Conservation (phyloP, 2,797 vertebrate genomes). For the Myiothlypis coronata region DNA sequence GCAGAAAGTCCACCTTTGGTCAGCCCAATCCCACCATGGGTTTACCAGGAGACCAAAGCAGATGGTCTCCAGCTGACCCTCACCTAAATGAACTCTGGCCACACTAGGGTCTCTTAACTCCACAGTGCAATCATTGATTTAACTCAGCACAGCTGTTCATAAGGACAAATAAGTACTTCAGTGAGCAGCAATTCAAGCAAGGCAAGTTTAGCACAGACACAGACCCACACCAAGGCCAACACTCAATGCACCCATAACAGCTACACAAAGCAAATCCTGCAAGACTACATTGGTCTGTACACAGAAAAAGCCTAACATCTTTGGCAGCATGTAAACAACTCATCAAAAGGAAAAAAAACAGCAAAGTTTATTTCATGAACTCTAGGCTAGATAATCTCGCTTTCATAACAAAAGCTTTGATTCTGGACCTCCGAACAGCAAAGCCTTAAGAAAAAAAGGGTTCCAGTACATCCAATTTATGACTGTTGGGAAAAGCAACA, state of each 20-base stretch:
- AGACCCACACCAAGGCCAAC: background rate
- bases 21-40: background rate
- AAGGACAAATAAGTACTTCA: rapidly evolving
- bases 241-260: rapidly evolving
- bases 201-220: background rate
- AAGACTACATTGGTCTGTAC: rapidly evolving
- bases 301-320: background rate
- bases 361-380: background rate
- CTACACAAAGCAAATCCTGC: background rate
- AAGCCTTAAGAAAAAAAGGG: background rate
- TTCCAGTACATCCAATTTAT: background rate
- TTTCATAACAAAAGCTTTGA: background rate
- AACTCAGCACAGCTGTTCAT: background rate
- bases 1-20: background rate
- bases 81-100: background rate
- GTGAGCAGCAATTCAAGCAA: background rate
- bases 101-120: background rate
- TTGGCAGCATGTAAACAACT: background rate
- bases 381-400: background rate
- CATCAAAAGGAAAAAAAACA: background rate
- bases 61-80: background rate
- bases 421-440: background rate
- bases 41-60: background rate
- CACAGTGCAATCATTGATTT: rapidly evolving
- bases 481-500: slow-evolving; percentile 9